These are phyloP conservation scores for Montipora capricornis DNA, from an alignment of 64 coral and sea anemone genomes.

Conservation along the genomic window DNA sequence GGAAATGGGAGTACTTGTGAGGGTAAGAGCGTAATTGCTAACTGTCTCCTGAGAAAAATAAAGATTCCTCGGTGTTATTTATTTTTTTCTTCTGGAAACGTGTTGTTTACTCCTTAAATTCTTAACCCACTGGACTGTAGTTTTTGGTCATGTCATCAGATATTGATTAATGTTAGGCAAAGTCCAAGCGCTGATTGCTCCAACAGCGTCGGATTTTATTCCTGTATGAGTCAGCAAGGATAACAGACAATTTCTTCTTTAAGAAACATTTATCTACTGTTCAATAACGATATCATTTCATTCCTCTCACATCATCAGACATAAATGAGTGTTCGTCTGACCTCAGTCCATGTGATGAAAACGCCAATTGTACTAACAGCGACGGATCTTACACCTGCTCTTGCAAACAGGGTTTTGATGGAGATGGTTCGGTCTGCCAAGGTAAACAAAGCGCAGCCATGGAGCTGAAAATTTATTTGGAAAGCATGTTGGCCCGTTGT, in stretches of 20 bases:
- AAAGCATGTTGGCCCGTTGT: too few species aligned
- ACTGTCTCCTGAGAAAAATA: neutral
- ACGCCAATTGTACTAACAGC: conserved; percentile 1
- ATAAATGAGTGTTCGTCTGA: conserved; percentile 10
- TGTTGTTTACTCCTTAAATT: too few species aligned
- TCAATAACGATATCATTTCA: too few species aligned
- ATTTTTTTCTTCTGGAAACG: too few species aligned
- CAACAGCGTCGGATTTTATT: conserved; percentile 13
- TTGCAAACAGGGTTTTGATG: conserved; percentile 7
- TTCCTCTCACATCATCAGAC: neutral
- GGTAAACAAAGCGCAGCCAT: conserved; percentile 1
- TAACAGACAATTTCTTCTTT: neutral
- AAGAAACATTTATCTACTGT: too few species aligned
- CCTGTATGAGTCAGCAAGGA: conserved; percentile 18
- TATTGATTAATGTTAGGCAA: conserved; percentile 17
- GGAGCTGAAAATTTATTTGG: too few species aligned
- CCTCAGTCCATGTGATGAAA: conserved; percentile 1
- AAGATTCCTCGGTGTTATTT: too few species aligned
- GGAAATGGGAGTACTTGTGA: conserved; percentile 56
- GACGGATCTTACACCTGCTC: conserved; percentile 6
- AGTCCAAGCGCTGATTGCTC: neutral
- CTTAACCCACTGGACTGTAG: too few species aligned
- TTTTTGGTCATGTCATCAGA: neutral
- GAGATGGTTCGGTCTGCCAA: conserved; percentile 43
- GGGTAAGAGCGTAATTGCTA: conserved; percentile 10